Conservation (phyloP, 2,113 vertebrate species). For the Tyrannus savana region DNA sequence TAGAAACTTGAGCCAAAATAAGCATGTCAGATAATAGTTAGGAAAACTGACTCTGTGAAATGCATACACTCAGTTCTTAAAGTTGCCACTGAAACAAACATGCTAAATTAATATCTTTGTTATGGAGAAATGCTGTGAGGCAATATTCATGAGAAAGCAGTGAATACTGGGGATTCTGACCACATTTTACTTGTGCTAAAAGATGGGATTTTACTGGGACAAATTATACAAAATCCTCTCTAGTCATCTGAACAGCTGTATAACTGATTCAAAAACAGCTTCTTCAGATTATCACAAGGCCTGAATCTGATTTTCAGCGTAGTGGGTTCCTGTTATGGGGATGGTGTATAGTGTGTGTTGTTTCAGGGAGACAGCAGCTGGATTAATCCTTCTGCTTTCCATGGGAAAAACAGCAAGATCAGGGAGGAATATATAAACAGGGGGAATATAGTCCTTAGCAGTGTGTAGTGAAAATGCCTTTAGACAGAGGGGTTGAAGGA, state of each 20-base stretch:
- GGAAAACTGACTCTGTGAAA: constrained; percentile 7
- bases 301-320: neutral
- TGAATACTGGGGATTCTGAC: neutral
- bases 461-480: neutral
- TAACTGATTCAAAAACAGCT: neutral
- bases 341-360: accelerated
- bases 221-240: neutral
- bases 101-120: neutral
- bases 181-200: neutral
- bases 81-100: neutral
- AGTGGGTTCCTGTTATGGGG: neutral
- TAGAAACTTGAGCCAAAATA: constrained; percentile 22
- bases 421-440: no score
- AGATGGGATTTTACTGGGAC: neutral
- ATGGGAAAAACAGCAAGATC: neutral
- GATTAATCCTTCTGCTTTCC: neutral
- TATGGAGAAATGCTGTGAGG: neutral
- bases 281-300: neutral
- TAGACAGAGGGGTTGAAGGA: neutral
- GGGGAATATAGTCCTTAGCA: neutral
- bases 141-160: neutral
- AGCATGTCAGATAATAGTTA: constrained; percentile 4
- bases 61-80: neutral
- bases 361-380: neutral
- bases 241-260: neutral